Evolutionary conservation across 1,140 invertebrate genomes (phyloP), one percentile per base, ranked within the genome.

Genomic region (Linepithema humile): DNA sequence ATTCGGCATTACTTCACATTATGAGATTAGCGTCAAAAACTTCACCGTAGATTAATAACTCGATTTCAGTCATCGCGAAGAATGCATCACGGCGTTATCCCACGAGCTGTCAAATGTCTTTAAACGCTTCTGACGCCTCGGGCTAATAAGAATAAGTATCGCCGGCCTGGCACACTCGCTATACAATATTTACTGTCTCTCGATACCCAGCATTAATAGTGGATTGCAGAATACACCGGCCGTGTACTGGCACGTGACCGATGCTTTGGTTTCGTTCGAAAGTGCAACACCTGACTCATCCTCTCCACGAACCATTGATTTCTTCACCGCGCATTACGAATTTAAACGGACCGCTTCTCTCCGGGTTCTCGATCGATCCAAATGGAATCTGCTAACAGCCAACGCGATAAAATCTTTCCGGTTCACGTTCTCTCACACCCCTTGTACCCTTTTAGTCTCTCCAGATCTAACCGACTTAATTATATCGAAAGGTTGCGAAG

Each of bases 271-370:
- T 5, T 67, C 75, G 48, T 35, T 80, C 35, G 75, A 80, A 69
- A 57, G 64, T 70, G 35, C 59, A 50, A 53, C 60, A 55, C 45
- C 35, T 55, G 62, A 78, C 53, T 67, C 45, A 78, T 67, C 48
- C 45, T n/a, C n/a, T 62, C 7, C 26, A 17, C 20, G 20, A 65
- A 50, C 59, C 59, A 78, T 67, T 53, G 75, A 67, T 78, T 78
- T 78, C 75, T 53, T 53, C 67, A 67, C 62, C 20, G 60, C 29
- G 29, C 43, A 20, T 64, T 50, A 45, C 50, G 9, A 15, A 67
- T 78, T 53, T 69, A 55, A 55, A 53, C 45, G 5, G 17, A n/a
- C 38, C 26, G 15, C 26, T 15, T 20, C 26, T 23, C 26, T 17
- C 23, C 12, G 40, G 48, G 17, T 17, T 9, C 2, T 43, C 64